Evolutionary conservation across 2,797 vertebrate species (phyloP).

Genomic region (Craterocephalus amniculus): DNA sequence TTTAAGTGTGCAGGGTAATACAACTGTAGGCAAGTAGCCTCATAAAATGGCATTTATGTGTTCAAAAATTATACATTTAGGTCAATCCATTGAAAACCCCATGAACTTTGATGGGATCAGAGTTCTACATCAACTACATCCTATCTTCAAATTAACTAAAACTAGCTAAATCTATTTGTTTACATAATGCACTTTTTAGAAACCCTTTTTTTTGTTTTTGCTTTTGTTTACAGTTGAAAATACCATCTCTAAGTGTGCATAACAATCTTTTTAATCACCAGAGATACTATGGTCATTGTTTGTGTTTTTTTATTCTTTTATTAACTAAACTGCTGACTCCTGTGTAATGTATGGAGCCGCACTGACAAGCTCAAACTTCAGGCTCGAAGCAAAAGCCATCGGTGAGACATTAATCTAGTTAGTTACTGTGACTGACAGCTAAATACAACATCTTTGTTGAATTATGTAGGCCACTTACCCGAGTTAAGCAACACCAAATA

Average conservation of each 20-base stretch:
- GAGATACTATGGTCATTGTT: background rate
- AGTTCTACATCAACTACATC: background rate
- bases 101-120: background rate
- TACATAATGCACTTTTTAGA: background rate
- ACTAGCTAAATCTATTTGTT: background rate
- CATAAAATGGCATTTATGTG: background rate
- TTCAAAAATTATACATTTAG: background rate
- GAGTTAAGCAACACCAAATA: slow-evolving; percentile 74
- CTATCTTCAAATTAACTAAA: background rate
- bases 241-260: background rate
- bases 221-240: background rate
- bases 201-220: background rate
- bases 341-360: slow-evolving; percentile 24
- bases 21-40: background rate
- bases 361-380: slow-evolving; percentile 49
- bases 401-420: slow-evolving; percentile 53
- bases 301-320: slow-evolving; percentile 8
- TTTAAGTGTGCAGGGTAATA: background rate
- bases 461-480: slow-evolving; percentile 70
- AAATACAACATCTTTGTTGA: slow-evolving; percentile 51
- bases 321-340: slow-evolving; percentile 6
- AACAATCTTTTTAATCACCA: background rate
- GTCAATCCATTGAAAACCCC: background rate
- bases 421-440: slow-evolving; percentile 41
- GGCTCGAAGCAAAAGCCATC: slow-evolving; percentile 44